Conservation (phyloP, 1,140 invertebrate genomes). For the Drosophila baimaii region DNA sequence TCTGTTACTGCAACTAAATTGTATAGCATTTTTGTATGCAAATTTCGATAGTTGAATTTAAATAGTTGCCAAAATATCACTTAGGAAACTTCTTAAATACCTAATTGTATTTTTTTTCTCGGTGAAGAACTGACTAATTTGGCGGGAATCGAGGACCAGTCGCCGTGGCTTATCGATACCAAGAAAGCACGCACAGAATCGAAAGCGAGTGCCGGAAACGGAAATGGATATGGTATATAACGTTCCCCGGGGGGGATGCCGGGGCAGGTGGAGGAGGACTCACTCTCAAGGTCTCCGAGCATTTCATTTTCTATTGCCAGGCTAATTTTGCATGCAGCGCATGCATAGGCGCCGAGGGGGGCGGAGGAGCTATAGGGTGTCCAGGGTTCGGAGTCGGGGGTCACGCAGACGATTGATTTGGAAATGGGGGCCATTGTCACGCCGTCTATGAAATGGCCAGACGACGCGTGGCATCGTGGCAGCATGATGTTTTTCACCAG, state of each 20-base stretch:
- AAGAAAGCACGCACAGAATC: conserved; percentile 58
- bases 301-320: conserved; percentile 66
- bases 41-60: no score
- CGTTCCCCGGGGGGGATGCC: neutral
- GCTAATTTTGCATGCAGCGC: conserved; percentile 79
- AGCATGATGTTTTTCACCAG: neutral
- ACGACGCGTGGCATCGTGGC: neutral
- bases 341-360: conserved; percentile 44
- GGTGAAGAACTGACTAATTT: conserved; percentile 37
- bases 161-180: conserved; percentile 43
- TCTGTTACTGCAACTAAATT: no score
- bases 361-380: neutral
- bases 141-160: conserved; percentile 22
- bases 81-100: neutral
- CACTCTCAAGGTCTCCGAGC: conserved; percentile 70
- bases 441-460: conserved; percentile 58
- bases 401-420: conserved; percentile 80
- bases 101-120: neutral
- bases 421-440: conserved; percentile 78
- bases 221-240: conserved; percentile 62
- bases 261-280: neutral
- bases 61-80: no score
- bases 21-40: neutral
- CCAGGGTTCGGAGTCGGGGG: conserved; percentile 28
- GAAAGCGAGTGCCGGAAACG: conserved; percentile 67